Base-by-base conservation (phyloP, 1,140 invertebrate species). In the Danaus melanippus region DNA sequence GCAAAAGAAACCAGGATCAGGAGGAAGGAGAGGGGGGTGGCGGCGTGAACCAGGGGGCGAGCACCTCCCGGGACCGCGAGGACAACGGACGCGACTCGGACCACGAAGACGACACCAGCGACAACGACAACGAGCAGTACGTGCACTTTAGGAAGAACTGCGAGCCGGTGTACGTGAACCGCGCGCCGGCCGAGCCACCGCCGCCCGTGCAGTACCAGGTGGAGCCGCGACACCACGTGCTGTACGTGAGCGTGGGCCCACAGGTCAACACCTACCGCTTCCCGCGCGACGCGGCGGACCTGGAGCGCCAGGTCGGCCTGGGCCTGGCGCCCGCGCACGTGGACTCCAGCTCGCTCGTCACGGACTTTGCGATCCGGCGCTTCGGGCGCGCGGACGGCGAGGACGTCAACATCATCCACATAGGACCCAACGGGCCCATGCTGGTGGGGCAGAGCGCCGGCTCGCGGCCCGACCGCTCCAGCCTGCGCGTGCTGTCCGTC, bases 401-500 rank as follows among this genome's bases (percentile, higher is more conserved):
- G 6, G 68, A 79, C 17, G 56, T 84, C 0, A 75, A 72, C n/a
- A 74, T 74, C 6, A 66, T 86, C 0, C 59, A 80, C 10, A 71
- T 86, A 0, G 83, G 78, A 0, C 66, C 66, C 0, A 53, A 66
- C 8, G 64, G 66, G 0, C 60, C 67, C 8, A 42, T 48, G 17
- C 6, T 58, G 1, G 44, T 62, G 12, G 46, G 61, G 12, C 51
- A 57, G 32, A 57, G 50, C 0, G 21, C 48, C 0, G 53, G 54
- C 0, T 52, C 58, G 0, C 60, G 83, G 32, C 79, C 83, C 0
- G 68, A 76, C 10, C 52, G 72, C 43, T 79, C 83, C 2, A 74
- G 56, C 41, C 40, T 86, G 0, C 60, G 79, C 12, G 74, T 77
- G 0, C 57, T 88, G 8, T 79, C 87, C 5, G 81, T 89, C 42